Conservation (phyloP, 1,140 invertebrate genomes). For the Caerostris darwini region DNA sequence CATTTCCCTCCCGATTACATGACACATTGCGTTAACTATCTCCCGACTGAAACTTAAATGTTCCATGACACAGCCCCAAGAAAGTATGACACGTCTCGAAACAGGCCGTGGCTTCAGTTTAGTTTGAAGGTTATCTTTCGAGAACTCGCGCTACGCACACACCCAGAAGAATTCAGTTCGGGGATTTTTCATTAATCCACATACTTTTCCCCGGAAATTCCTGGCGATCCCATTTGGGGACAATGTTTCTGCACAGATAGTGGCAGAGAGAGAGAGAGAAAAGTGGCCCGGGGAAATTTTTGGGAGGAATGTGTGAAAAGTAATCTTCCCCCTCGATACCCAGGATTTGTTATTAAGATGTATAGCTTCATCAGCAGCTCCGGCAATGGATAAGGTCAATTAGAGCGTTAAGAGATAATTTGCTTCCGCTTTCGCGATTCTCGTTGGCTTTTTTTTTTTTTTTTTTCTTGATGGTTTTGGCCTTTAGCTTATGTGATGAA, state of each 20-base stretch:
- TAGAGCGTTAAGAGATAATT: conserved; percentile 32
- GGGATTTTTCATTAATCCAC: conserved; percentile 75
- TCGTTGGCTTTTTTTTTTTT: background rate
- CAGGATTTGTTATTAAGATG: conserved; percentile 33
- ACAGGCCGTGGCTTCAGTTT: background rate
- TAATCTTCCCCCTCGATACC: background rate
- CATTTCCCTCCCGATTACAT: background rate
- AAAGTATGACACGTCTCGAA: conserved; percentile 6
- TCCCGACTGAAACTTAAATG: background rate
- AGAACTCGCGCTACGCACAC: background rate
- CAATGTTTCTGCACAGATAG: background rate
- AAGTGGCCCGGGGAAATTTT: background rate
- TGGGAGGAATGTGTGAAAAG: conserved; percentile 32
- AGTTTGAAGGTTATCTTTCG: conserved; percentile 8
- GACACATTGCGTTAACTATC: background rate
- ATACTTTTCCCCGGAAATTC: conserved; percentile 43
- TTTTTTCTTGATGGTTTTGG: background rate
- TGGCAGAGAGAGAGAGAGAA: background rate
- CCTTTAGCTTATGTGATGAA: no score
- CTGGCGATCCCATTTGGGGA: conserved; percentile 12
- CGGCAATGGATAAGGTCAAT: background rate
- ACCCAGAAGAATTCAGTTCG: background rate
- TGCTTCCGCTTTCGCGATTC: background rate
- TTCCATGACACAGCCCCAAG: background rate
- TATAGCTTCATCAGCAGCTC: conserved; percentile 32